phyloP scores from a whole-genome alignment of 1,140 invertebrate genomes.

The Ptiloglossa arizonensis region DNA sequence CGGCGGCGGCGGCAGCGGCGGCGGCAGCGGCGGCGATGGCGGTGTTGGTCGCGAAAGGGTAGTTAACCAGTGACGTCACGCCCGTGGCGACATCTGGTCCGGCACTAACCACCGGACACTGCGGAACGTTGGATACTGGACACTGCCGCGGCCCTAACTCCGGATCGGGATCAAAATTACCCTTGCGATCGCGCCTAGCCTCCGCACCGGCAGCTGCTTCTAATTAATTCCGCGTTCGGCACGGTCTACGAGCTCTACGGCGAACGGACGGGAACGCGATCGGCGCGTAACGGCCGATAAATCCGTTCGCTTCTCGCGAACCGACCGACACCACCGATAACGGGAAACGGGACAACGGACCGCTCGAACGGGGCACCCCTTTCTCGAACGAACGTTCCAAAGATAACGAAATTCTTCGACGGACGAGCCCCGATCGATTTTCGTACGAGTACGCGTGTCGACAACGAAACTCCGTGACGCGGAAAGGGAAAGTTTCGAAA shows the following conservation, averaged over 20 bases:
- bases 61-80: slow-evolving; percentile 83
- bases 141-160: slow-evolving; percentile 69
- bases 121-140: slow-evolving; percentile 72
- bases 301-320: not conserved
- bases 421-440: no score
- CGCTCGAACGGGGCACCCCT: no score
- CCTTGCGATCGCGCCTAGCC: slow-evolving; percentile 65
- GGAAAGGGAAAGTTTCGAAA: slow-evolving; percentile 9
- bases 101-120: slow-evolving; percentile 75
- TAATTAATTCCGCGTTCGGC: slow-evolving; percentile 78
- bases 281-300: not conserved
- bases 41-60: slow-evolving; percentile 66
- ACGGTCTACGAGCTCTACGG: slow-evolving; percentile 56
- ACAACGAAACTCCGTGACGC: no score
- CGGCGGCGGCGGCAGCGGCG: not conserved
- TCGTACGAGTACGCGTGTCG: no score
- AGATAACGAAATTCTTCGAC: no score
- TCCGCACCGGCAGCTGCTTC: slow-evolving; percentile 71
- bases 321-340: no score
- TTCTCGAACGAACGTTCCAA: no score
- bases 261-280: slow-evolving; percentile 12
- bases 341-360: no score
- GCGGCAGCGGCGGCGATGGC: slow-evolving; percentile 47
- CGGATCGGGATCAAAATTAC: slow-evolving; percentile 78
- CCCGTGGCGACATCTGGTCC: slow-evolving; percentile 80